These are phyloP conservation scores for Rhinogobio ventralis DNA, from an alignment of 2,797 vertebrate genomes.

Conservation along the genomic window DNA sequence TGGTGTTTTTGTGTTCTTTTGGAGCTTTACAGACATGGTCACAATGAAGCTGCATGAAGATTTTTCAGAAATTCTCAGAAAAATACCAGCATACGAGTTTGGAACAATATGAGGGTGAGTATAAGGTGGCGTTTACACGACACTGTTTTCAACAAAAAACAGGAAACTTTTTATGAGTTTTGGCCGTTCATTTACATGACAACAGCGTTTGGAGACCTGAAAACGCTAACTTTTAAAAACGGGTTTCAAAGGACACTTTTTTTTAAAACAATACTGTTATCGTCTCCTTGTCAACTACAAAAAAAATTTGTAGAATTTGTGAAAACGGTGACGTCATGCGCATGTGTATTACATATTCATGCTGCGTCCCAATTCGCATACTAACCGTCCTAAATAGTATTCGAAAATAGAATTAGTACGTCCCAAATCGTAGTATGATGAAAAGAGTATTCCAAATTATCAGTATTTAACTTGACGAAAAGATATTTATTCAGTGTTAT, in stretches of 20 bases:
- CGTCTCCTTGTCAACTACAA: background rate
- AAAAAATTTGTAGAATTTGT: background rate
- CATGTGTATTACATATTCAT: background rate
- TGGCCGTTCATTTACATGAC: background rate
- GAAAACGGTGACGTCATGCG: background rate
- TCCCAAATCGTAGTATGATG: too few relatives aligned
- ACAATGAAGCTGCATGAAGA: background rate
- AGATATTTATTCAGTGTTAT: too few relatives aligned
- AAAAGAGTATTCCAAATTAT: too few relatives aligned
- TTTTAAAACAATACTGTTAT: too few relatives aligned
- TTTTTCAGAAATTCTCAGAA: background rate
- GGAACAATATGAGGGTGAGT: slow-evolving; percentile 5
- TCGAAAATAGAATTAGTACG: too few relatives aligned
- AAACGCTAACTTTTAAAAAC: background rate
- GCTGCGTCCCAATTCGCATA: too few relatives aligned
- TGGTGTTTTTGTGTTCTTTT: slow-evolving; percentile 10
- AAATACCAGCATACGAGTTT: slow-evolving; percentile 10
- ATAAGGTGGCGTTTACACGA: background rate
- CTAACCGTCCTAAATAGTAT: too few relatives aligned
- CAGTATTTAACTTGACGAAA: too few relatives aligned
- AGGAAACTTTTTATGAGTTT: rapidly evolving
- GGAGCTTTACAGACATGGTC: background rate
- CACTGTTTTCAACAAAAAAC: background rate
- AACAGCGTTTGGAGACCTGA: background rate
- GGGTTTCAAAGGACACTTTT: too few relatives aligned